These are phyloP conservation scores for Megaceryle maxima DNA, from an alignment of 2,113 vertebrate species.

Conservation along the genomic window DNA sequence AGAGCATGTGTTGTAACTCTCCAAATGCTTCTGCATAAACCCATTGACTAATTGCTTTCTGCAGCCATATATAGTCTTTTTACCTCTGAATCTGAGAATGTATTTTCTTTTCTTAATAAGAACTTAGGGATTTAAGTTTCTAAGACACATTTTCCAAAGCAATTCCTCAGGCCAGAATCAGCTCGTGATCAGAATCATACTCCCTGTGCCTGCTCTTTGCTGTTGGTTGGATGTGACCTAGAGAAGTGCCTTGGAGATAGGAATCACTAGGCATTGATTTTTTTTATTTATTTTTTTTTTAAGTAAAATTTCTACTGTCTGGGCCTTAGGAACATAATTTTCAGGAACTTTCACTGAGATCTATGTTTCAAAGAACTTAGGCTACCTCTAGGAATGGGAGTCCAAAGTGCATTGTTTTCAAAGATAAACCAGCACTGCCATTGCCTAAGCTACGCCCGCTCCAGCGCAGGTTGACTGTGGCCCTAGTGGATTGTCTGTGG, in stretches of 20 bases:
- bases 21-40: not conserved
- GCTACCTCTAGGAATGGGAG: not conserved
- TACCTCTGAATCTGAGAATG: not conserved
- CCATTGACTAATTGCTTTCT: not conserved
- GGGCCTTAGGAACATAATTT: not conserved
- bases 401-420: not conserved
- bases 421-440: not conserved
- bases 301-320: not conserved
- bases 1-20: not conserved
- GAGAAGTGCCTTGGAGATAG: not conserved
- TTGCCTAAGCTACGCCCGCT: not conserved
- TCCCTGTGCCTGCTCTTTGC: not conserved
- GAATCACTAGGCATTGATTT: not conserved
- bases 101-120: not conserved
- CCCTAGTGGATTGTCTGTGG: not conserved
- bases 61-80: not conserved
- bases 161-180: not conserved
- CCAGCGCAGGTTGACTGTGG: not conserved
- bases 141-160: not conserved
- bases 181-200: not conserved
- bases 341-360: not conserved
- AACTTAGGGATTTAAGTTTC: not conserved
- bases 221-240: not conserved
- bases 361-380: not conserved
- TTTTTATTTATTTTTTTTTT: not conserved